A percentile compares a stretch with the other conserved stretches of the same genome.
phyloP scores from a whole-genome alignment of 1,140 invertebrate genomes.

The Aporrectodea caliginosa region DNA sequence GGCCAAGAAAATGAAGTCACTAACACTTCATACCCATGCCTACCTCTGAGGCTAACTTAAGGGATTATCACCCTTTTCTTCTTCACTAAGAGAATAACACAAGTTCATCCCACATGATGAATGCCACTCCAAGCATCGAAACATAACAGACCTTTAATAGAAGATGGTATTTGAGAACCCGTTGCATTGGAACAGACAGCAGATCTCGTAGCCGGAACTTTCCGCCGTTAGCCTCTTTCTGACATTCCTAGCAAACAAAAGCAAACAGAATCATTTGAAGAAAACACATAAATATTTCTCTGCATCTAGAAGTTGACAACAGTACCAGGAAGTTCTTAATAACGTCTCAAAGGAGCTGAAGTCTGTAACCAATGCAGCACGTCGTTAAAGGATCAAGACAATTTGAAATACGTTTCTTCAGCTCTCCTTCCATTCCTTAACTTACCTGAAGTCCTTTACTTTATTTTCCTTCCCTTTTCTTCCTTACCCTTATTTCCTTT shows the following conservation, averaged over 20 bases:
- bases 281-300: background rate
- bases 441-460: too few species aligned
- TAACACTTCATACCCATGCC: too few species aligned
- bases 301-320: background rate
- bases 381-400: background rate
- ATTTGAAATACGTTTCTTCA: background rate
- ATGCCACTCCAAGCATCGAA: too few species aligned
- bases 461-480: too few species aligned
- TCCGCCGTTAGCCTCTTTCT: constrained; percentile 87
- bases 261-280: background rate
- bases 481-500: too few species aligned
- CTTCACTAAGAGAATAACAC: too few species aligned
- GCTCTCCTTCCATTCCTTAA: background rate
- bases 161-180: constrained; percentile 94
- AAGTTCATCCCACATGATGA: too few species aligned
- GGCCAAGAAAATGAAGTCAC: too few species aligned
- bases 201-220: constrained; percentile 92
- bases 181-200: constrained; percentile 93
- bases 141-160: constrained; percentile 65
- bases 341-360: background rate
- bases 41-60: too few species aligned
- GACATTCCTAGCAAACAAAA: constrained; percentile 69
- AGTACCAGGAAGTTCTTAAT: background rate
- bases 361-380: background rate
- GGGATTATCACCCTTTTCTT: too few species aligned